Conservation (phyloP, 2,888 invertebrate species). For the Molanna angustata region DNA sequence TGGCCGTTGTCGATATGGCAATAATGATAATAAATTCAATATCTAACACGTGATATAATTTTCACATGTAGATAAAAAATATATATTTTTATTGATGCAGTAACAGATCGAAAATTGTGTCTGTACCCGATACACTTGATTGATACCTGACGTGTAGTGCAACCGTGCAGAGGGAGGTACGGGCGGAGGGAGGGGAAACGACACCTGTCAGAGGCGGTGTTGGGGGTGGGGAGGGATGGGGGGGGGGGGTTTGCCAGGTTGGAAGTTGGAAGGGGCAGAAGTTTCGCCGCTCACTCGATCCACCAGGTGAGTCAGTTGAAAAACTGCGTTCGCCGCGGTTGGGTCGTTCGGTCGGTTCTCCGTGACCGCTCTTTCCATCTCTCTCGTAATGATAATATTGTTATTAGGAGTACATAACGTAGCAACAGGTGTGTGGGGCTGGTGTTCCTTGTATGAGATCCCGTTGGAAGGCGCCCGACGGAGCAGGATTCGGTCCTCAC, state of each 20-base stretch:
- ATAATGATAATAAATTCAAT: too few species aligned
- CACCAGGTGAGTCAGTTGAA: constrained; percentile 43
- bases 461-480: background rate
- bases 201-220: too few species aligned
- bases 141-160: constrained; percentile 38
- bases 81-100: constrained; percentile 23
- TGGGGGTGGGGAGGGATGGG: constrained; percentile 40
- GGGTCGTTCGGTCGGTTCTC: too few species aligned
- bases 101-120: constrained; percentile 23
- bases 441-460: constrained; percentile 48
- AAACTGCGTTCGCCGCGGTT: constrained; percentile 42
- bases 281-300: constrained; percentile 11
- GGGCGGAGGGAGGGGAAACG: too few species aligned
- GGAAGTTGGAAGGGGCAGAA: constrained; percentile 5
- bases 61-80: too few species aligned
- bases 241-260: constrained; percentile 36
- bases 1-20: too few species aligned
- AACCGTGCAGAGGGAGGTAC: constrained; percentile 2
- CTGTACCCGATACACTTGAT: constrained; percentile 19
- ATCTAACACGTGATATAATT: too few species aligned
- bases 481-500: background rate
- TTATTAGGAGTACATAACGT: constrained; percentile 50
- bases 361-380: too few species aligned
- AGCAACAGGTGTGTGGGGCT: constrained; percentile 54
- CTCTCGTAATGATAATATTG: too few species aligned